Percentiles rank a stretch among this genome's conserved stretches.
These are phyloP conservation scores for Athene noctua DNA, from an alignment of 2,113 vertebrate species.

Conservation along the genomic window DNA sequence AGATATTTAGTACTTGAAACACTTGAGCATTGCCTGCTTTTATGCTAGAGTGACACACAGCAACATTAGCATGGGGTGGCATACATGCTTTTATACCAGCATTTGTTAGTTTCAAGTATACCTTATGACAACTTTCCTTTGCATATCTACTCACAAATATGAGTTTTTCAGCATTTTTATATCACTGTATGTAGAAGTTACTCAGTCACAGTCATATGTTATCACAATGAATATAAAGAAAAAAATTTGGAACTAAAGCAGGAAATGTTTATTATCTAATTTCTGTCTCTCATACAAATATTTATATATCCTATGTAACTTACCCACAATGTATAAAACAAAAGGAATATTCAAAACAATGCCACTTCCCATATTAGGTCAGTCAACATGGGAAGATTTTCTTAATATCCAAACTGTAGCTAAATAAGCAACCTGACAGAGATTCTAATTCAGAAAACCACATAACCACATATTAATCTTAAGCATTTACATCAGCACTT, in stretches of 20 bases:
- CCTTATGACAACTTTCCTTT: neutral
- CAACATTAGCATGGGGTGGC: neutral
- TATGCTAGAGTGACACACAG: neutral
- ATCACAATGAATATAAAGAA: neutral
- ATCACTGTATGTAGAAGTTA: too few relatives aligned
- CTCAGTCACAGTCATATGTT: neutral
- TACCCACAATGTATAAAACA: neutral
- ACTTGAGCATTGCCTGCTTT: neutral
- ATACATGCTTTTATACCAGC: neutral
- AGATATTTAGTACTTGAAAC: neutral
- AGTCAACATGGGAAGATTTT: neutral
- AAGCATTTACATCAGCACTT: neutral
- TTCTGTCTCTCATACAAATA: neutral
- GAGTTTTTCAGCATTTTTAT: neutral
- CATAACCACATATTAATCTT: neutral
- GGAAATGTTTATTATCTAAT: neutral
- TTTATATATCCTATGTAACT: neutral
- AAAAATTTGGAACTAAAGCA: neutral
- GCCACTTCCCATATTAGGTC: neutral
- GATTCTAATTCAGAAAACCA: neutral
- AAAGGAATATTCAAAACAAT: neutral
- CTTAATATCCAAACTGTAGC: neutral
- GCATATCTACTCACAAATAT: neutral
- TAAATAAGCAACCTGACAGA: conserved; percentile 15
- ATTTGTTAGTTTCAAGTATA: neutral